Percentiles rank a stretch among this genome's conserved stretches.
These are phyloP conservation scores for Tiliacea aurago DNA, from an alignment of 2,888 invertebrate species.

Conservation along the genomic window DNA sequence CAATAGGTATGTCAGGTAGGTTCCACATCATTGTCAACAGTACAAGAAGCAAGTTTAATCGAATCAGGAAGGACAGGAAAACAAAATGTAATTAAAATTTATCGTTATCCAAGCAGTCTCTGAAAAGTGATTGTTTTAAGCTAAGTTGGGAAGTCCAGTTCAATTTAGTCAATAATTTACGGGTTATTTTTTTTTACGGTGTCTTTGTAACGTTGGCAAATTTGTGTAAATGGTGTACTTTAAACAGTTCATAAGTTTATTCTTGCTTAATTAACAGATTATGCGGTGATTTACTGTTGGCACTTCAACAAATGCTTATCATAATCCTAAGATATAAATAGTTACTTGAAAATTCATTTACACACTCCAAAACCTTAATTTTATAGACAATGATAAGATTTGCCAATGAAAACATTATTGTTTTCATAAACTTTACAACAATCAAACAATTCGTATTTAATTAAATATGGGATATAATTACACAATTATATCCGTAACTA, in stretches of 20 bases:
- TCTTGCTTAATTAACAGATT: slow-evolving; percentile 50
- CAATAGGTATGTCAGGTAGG: slow-evolving; percentile 41
- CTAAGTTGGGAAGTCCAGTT: slow-evolving; percentile 17
- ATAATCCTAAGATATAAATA: slow-evolving; percentile 75
- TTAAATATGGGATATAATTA: slow-evolving; percentile 84
- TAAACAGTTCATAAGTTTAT: slow-evolving; percentile 39
- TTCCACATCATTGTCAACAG: slow-evolving; percentile 49
- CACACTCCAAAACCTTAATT: slow-evolving; percentile 73
- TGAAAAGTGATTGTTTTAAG: slow-evolving; percentile 36
- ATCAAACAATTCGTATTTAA: slow-evolving; percentile 86
- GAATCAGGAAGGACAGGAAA: slow-evolving; percentile 24
- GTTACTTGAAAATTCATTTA: slow-evolving; percentile 73
- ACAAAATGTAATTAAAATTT: slow-evolving; percentile 26
- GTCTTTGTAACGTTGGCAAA: slow-evolving; percentile 44
- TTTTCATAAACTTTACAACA: slow-evolving; percentile 88
- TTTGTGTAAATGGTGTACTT: slow-evolving; percentile 51
- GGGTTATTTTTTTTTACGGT: no score
- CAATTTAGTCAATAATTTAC: slow-evolving; percentile 34
- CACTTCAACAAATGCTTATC: slow-evolving; percentile 69
- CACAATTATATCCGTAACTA: slow-evolving; percentile 87
- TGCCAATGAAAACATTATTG: slow-evolving; percentile 81
- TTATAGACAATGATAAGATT: slow-evolving; percentile 85
- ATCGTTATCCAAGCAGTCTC: slow-evolving; percentile 48
- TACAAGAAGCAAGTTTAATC: slow-evolving; percentile 47
- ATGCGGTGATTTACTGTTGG: slow-evolving; percentile 65